A percentile compares a stretch with the other conserved stretches of the same genome.
These are phyloP conservation scores for Verasper variegatus DNA, from an alignment of 2,113 vertebrate species.

Conservation along the genomic window DNA sequence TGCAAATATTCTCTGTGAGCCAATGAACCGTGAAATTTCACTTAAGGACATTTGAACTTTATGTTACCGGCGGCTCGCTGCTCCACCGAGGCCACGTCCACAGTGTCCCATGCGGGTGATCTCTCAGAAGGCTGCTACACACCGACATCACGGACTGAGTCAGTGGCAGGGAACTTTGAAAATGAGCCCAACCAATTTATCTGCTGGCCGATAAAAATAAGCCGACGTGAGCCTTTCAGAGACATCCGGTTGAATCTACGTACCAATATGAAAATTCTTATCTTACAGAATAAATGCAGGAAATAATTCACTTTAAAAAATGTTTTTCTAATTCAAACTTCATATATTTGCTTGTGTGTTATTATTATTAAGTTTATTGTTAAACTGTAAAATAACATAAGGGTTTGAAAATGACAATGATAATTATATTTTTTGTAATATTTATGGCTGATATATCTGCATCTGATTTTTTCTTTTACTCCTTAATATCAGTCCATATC, in stretches of 20 bases:
- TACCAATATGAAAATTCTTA: too few species aligned
- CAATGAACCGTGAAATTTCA: neutral
- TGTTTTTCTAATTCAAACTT: too few species aligned
- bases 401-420: neutral
- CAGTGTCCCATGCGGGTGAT: neutral
- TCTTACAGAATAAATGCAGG: too few species aligned
- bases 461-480: too few species aligned
- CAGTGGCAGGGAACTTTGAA: too few species aligned
- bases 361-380: neutral
- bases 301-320: too few species aligned
- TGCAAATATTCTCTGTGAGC: neutral
- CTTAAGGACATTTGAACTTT: neutral
- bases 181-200: too few species aligned
- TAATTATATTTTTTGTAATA: too few species aligned
- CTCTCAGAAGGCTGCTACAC: neutral
- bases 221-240: neutral
- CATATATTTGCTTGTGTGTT: neutral
- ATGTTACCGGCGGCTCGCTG: slow-evolving; percentile 7
- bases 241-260: neutral
- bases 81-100: neutral
- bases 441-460: too few species aligned
- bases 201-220: too few species aligned
- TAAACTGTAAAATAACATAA: too few species aligned
- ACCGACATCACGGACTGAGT: neutral
- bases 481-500: too few species aligned